These are phyloP conservation scores for Andrena minutula DNA, from an alignment of 2,888 invertebrate species.

Conservation along the genomic window DNA sequence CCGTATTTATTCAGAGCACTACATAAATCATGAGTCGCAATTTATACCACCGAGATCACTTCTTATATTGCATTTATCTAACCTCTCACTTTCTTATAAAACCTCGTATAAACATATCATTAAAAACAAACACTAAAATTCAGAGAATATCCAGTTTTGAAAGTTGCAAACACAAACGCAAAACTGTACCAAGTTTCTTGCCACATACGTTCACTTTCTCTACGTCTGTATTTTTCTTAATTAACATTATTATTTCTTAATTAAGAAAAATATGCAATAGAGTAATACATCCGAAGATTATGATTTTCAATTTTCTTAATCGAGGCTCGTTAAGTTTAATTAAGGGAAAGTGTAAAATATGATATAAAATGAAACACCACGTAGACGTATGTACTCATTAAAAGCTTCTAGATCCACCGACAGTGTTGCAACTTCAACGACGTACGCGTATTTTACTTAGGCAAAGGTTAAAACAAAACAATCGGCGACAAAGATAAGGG, in stretches of 20 bases:
- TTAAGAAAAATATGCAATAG: conserved; percentile 11
- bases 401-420: neutral
- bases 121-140: neutral
- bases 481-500: conserved; percentile 51
- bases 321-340: conserved; percentile 4
- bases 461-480: conserved; percentile 38
- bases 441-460: conserved; percentile 1
- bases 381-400: neutral
- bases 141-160: neutral
- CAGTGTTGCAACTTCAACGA: conserved; percentile 18
- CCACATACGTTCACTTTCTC: conserved; percentile 16
- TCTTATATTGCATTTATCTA: neutral
- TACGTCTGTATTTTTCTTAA: neutral
- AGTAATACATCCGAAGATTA: neutral
- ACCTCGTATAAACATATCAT: neutral
- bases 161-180: neutral
- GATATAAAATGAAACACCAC: conserved; percentile 1
- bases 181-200: conserved; percentile 1
- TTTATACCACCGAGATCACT: neutral
- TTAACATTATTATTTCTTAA: conserved; percentile 1
- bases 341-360: conserved; percentile 8
- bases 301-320: neutral
- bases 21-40: neutral
- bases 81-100: conserved; percentile 1
- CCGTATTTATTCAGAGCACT: conserved; percentile 8